These are phyloP conservation scores for Festucalex cinctus DNA, from an alignment of 2,113 vertebrate genomes.

Conservation along the genomic window DNA sequence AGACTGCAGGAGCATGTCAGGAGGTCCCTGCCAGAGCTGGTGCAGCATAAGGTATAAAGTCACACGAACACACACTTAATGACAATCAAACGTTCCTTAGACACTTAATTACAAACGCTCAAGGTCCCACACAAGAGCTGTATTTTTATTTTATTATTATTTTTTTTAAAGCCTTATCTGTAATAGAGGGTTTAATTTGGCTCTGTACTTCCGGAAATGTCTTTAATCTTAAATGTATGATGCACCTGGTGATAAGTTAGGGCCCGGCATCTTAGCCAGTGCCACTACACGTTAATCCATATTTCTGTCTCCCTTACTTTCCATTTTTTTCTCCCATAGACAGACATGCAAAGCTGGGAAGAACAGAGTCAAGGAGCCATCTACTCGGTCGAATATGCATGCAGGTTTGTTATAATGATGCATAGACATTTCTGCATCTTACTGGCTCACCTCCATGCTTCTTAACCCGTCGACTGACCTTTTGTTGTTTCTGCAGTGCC, in stretches of 20 bases:
- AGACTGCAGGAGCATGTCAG: constrained; percentile 93
- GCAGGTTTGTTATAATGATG: constrained; percentile 77
- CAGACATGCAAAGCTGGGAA: constrained; percentile 97
- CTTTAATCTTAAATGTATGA: no score
- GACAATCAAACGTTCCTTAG: background rate
- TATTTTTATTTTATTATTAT: background rate
- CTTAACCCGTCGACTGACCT: constrained; percentile 1
- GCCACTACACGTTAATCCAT: no score
- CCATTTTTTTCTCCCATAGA: constrained; percentile 65
- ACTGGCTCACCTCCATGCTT: background rate
- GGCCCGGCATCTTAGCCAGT: no score
- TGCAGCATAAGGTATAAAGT: constrained; percentile 87
- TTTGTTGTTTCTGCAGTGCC: constrained; percentile 70
- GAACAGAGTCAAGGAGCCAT: constrained; percentile 97
- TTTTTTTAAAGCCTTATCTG: background rate
- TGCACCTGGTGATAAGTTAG: no score
- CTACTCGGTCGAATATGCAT: constrained; percentile 93
- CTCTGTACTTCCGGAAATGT: no score
- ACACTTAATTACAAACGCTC: background rate
- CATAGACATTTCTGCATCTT: background rate
- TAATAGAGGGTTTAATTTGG: no score
- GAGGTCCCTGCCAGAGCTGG: constrained; percentile 88
- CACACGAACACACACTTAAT: background rate
- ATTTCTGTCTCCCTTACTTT: no score
- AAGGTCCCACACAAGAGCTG: background rate